Evolutionary conservation across 2,888 invertebrate species (phyloP), one percentile per base, ranked within the genome.

Genomic region (Pachycephus smyrnensis): DNA sequence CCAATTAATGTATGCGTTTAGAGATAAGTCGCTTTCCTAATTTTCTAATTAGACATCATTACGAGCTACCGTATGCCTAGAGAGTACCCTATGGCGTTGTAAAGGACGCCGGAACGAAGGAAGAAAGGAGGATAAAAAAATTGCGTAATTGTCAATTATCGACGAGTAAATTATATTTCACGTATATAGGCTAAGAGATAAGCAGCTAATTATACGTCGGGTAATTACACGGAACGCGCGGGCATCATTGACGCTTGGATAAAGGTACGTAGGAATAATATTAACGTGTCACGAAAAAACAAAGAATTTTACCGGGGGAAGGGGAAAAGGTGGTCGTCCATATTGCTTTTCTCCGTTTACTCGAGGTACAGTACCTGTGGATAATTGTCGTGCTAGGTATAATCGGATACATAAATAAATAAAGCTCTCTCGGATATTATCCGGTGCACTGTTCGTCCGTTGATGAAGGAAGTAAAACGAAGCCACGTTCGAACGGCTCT

Each of bases 141-240:
- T 80, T 73, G 85, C 77, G 80, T 86, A 86, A 87, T 86, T 86
- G 84, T 82, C 87, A 85, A 87, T 87, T 85, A 87, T 85, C 82
- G 84, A 83, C 75, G 76, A 73, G 79, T 78, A 81, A 83, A 85
- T 86, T 82, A 83, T 80, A 79, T 79, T 76, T 80, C 69, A 73
- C 79, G 78, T 76, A 81, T 77, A 80, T 77, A 76, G 35, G 73
- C 75, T 79, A 77, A 82, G 81, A 83, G 84, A 87, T 86, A 88
- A 87, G 83, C 82, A 82, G 75, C 80, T 81, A 82, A 81, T 85
- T 84, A 81, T 83, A 79, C 79, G 75, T 76, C 81, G 81, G 83
- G 80, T 83, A 84, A 85, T 86, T 83, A 55, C 55, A 55, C 23
- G 55, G 9, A 55, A 55, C 55, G 55, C 55, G 55, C 55, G 23